A percentile compares a stretch with the other conserved stretches of the same genome.
Conservation (phyloP, 2,113 vertebrate species). For the Emydocephalus ijimae region DNA sequence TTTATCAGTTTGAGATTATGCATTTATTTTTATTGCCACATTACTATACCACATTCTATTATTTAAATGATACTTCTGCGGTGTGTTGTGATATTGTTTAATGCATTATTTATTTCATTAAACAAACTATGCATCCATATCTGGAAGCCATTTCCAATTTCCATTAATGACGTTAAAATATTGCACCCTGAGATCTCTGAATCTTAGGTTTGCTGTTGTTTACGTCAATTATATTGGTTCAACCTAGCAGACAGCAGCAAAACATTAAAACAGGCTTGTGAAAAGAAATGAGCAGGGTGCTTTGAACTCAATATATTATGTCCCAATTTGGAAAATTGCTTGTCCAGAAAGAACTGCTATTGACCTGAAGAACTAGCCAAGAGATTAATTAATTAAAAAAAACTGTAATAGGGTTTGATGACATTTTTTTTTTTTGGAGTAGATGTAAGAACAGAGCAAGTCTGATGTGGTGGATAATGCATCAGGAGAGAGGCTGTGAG, state of each 20-base stretch:
- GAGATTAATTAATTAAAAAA: neutral
- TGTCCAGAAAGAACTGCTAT: neutral
- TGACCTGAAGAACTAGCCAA: neutral
- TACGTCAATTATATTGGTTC: neutral
- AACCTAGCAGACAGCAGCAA: neutral
- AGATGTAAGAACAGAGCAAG: neutral
- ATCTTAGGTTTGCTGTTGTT: neutral
- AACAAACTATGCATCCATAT: neutral
- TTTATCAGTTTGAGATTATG: neutral
- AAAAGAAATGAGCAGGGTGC: neutral
- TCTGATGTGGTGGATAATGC: neutral
- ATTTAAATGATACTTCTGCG: neutral
- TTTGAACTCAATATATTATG: neutral
- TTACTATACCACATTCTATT: neutral
- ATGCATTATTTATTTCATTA: neutral
- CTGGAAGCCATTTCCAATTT: neutral
- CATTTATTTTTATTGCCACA: neutral
- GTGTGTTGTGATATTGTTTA: neutral
- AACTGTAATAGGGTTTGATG: neutral
- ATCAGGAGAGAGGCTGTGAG: neutral
- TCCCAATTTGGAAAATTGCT: neutral
- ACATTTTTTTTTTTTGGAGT: neutral
- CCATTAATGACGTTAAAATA: constrained; percentile 5
- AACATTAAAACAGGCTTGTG: neutral
- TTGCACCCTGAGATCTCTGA: neutral